These are phyloP conservation scores for Meloidogyne chitwoodi DNA, from an alignment of 1,140 invertebrate species.

Conservation along the genomic window DNA sequence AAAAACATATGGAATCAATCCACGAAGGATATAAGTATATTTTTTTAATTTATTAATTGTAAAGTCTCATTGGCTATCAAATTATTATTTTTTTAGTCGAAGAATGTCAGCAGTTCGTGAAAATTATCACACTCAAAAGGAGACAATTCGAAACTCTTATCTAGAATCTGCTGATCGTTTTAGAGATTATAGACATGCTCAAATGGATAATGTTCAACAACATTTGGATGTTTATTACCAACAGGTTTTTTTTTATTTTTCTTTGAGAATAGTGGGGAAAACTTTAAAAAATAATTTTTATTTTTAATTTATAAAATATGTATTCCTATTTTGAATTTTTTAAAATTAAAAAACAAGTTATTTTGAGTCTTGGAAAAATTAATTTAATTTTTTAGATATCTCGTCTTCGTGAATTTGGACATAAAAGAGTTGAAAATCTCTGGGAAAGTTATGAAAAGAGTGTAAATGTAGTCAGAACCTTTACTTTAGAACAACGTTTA, in stretches of 20 bases:
- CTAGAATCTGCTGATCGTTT: conserved; percentile 53
- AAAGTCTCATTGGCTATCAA: no score
- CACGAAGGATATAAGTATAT: conserved; percentile 51
- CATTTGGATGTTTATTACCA: conserved; percentile 57
- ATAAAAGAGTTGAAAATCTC: conserved; percentile 48
- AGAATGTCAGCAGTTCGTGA: conserved; percentile 46
- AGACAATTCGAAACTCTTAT: conserved; percentile 51
- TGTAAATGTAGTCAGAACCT: conserved; percentile 54
- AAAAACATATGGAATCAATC: conserved; percentile 51
- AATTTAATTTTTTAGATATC: conserved; percentile 15
- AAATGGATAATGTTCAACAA: conserved; percentile 51
- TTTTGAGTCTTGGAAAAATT: no score
- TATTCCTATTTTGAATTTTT: no score
- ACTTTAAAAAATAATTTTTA: no score
- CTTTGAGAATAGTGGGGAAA: neutral
- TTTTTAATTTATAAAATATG: no score
- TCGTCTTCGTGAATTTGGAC: conserved; percentile 55
- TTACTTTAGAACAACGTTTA: conserved; percentile 55
- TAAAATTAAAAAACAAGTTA: no score
- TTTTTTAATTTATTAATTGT: neutral
- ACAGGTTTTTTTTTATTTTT: conserved; percentile 38
- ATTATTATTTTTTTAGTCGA: conserved; percentile 1
- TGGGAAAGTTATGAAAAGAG: conserved; percentile 57
- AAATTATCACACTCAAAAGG: conserved; percentile 58
- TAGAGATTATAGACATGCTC: conserved; percentile 54